These are phyloP conservation scores for Palythoa caribaeorum DNA, from an alignment of 92 coral and sea anemone genomes.

Conservation along the genomic window DNA sequence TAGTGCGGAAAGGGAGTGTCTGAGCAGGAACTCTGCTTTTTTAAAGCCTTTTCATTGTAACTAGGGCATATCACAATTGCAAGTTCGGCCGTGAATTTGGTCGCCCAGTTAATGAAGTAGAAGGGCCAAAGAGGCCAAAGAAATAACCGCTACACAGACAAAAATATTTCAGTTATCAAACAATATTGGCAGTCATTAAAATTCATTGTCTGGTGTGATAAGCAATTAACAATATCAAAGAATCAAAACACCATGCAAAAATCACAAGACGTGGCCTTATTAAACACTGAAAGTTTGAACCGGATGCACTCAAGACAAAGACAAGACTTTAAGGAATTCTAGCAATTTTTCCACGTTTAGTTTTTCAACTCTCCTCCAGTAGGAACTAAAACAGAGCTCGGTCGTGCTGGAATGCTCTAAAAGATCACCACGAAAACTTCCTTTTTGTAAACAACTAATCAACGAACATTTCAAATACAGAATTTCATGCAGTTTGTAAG, in stretches of 20 bases:
- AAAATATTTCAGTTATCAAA: not conserved
- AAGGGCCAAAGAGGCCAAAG: no score
- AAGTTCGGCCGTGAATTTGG: no score
- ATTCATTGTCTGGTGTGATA: not conserved
- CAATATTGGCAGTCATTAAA: not conserved
- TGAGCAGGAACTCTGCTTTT: no score
- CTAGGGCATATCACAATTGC: no score
- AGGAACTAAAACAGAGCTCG: not conserved
- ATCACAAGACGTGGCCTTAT: not conserved
- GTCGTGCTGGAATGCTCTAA: slow-evolving; percentile 31
- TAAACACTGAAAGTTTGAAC: slow-evolving; percentile 7
- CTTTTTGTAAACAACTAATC: slow-evolving; percentile 5
- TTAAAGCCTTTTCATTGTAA: no score
- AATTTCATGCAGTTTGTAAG: not conserved
- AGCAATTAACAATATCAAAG: not conserved
- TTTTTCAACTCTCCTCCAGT: not conserved
- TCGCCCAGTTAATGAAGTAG: no score
- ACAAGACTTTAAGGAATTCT: slow-evolving; percentile 13
- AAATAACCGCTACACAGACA: not conserved
- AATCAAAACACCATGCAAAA: not conserved
- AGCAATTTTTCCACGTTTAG: slow-evolving; percentile 1
- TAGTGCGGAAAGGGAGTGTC: no score
- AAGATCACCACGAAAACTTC: not conserved
- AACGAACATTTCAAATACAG: not conserved
- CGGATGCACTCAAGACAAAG: slow-evolving; percentile 26